A percentile compares a stretch with the other conserved stretches of the same genome.
phyloP scores from a whole-genome alignment of 2,888 invertebrate species.

The Formica aserva region DNA sequence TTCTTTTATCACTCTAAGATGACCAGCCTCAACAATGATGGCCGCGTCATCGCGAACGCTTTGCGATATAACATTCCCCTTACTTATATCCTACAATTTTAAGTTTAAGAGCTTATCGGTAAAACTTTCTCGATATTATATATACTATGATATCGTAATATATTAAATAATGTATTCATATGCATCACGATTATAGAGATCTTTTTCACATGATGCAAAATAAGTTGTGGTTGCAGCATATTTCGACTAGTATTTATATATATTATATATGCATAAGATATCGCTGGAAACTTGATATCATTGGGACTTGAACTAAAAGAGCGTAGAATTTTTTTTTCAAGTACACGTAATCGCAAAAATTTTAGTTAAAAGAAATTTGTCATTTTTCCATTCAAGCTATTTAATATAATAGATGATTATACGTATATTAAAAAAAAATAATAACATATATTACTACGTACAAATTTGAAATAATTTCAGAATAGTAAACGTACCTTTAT shows the following conservation, averaged over 20 bases:
- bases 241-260: background rate
- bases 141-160: conserved; percentile 53
- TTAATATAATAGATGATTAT: background rate
- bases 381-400: background rate
- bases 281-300: background rate
- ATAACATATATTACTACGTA: background rate
- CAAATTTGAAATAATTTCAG: background rate
- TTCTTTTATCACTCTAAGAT: background rate
- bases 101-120: conserved; percentile 66
- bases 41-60: conserved; percentile 69
- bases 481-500: background rate
- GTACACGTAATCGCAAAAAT: background rate
- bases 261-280: background rate
- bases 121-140: conserved; percentile 69
- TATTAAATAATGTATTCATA: conserved; percentile 14
- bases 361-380: background rate
- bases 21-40: conserved; percentile 49
- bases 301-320: background rate
- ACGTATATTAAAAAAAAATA: background rate
- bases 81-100: conserved; percentile 39
- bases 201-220: background rate
- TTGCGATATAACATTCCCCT: conserved; percentile 43
- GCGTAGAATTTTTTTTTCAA: background rate
- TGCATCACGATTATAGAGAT: conserved; percentile 9
- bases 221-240: conserved; percentile 8